Evolutionary conservation across 2,888 invertebrate species (phyloP), one percentile per base, ranked within the genome.

Genomic region (Scaptodrosophila latifasciaeformis): DNA sequence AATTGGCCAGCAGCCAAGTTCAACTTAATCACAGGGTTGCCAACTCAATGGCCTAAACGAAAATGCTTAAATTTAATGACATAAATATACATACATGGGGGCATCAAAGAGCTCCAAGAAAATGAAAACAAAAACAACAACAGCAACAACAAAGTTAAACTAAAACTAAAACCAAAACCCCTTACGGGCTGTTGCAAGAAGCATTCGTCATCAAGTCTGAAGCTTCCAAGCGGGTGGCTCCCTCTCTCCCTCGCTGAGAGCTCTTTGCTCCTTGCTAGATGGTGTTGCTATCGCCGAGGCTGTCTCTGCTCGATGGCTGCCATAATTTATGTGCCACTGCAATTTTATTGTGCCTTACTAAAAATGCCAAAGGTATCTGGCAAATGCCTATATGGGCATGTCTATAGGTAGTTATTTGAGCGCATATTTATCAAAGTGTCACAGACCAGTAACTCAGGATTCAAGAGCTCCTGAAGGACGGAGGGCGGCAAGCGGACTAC

Each of bases 21-120:
- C 24, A 17, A 67, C 56, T 67, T 81, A 81, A 81, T 81, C 75
- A 81, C 69, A 83, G 81, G 82, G 67, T 80, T 79, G 72, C 80
- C 67, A 70, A 64, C 70, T 72, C 75, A 83, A 76, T 82, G 79
- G 79, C 71, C 76, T 83, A 83, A 83, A 83, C 83, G 83, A 83
- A 83, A 83, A 83, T 80, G 78, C 85, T 83, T 83, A 84, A 83
- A 81, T 81, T 83, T 83, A 83, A 83, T 83, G 84, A 83, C 84
- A 84, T 83, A 83, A 83, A 80, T 81, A 75, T 75, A 75, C 60
- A 70, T 70, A 43, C 13, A n/a, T 30, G 21, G n/a, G 31, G 31
- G 3, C 31, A 4, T 10, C 31, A 7, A 31, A 31, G 31, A 7
- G n/a, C n/a, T n/a, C n/a, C n/a, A n/a, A n/a, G n/a, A n/a, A n/a